Base-by-base conservation (phyloP, 2,797 vertebrate genomes). In the Masticophis lateralis region DNA sequence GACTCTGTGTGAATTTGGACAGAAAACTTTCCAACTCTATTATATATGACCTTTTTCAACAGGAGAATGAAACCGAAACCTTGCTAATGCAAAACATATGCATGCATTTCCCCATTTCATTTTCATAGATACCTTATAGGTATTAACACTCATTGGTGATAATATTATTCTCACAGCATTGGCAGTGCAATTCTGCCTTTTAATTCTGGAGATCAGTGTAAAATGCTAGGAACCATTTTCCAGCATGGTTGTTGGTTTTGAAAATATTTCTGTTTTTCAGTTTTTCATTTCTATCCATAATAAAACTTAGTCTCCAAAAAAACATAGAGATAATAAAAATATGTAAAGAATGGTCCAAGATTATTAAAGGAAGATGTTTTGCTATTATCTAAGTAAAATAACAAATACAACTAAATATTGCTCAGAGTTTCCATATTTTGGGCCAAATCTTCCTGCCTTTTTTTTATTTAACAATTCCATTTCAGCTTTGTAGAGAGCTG, bases 341-440 rank as follows among this genome's bases (percentile, higher is more conserved):
- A 92, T 92, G 87, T 20, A 79, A 89, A 51, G 18, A 60, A 89
- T 22, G 27, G 16, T 14, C 87, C 37, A 89, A 59, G 37, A 37
- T 25, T 88, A 14, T 22, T 69, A 55, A 92, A 47, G 27, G 55
- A 61, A 86, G 63, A 66, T 7, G n/a, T n/a, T 88, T 59, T 69
- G n/a, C 88, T 92, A 74, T 92, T 92, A 79, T 88, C 25, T 88
- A 79, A 59, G 27, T 20, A 74, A n/a, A 57, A 51, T 83, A 83
- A 47, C 43, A 79, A 59, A 88, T 57, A 88, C 86, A 88, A 87
- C 61, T 43, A 88, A 92, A 89, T 2, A 2, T 92, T 92, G 28
- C 57, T 86, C 56, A 89, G n/a, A 83, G 87, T 92, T 92, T 89
- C 92, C 92, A 92, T 89, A 83, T 89, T 92, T 56, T 60, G 12